A percentile compares a stretch with the other conserved stretches of the same genome.
These are phyloP conservation scores for Scaptomyza caliginosa DNA, from an alignment of 2,888 invertebrate species.

Conservation along the genomic window DNA sequence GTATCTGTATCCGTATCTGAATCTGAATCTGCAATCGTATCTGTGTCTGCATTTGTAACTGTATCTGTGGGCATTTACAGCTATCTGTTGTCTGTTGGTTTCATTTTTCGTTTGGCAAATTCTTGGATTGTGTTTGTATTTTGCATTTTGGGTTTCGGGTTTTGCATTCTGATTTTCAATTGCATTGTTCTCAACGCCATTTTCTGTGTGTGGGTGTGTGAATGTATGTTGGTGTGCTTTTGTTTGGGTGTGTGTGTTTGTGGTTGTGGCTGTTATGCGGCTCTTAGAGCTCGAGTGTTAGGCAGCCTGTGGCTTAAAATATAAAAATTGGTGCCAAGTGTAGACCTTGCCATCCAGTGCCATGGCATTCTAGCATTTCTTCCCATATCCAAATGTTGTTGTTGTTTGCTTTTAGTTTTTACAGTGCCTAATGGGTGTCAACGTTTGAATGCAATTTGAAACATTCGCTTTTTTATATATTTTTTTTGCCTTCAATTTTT, in stretches of 20 bases:
- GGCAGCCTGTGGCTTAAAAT: slow-evolving; percentile 72
- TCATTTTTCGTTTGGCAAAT: slow-evolving; percentile 61
- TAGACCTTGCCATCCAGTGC: slow-evolving; percentile 50
- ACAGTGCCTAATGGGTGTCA: slow-evolving; percentile 71
- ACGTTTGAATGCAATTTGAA: slow-evolving; percentile 72
- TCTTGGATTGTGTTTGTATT: slow-evolving; percentile 53
- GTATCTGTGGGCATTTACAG: slow-evolving; percentile 24
- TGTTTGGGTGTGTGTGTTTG: slow-evolving; percentile 1
- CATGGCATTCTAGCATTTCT: slow-evolving; percentile 12
- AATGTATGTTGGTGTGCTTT: not conserved
- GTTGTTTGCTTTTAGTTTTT: slow-evolving; percentile 14
- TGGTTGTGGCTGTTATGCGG: slow-evolving; percentile 18
- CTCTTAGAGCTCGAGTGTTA: slow-evolving; percentile 56
- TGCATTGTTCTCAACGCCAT: slow-evolving; percentile 65
- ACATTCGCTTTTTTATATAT: slow-evolving; percentile 47
- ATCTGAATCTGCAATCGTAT: not conserved
- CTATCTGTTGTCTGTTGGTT: slow-evolving; percentile 35
- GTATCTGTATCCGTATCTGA: not conserved
- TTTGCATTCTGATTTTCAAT: slow-evolving; percentile 66
- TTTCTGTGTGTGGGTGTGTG: not conserved
- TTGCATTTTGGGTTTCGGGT: slow-evolving; percentile 50
- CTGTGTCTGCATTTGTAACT: not conserved
- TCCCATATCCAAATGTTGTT: slow-evolving; percentile 38
- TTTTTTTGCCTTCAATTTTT: not conserved
- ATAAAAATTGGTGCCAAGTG: slow-evolving; percentile 78